phyloP scores from a whole-genome alignment of 92 coral and sea anemone species.

The Palythoa grandis region DNA sequence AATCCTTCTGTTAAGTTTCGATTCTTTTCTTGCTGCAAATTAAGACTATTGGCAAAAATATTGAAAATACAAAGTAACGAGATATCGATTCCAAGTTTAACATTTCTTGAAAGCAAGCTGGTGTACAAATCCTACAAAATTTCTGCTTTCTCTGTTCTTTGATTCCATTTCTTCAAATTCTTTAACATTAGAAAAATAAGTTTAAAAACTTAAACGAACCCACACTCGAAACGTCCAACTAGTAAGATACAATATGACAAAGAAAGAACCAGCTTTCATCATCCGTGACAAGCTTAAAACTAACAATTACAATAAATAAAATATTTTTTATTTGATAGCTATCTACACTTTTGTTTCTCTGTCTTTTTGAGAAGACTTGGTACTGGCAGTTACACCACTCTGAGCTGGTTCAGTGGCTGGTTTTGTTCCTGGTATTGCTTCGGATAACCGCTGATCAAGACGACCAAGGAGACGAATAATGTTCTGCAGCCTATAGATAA shows the following conservation, averaged over 20 bases:
- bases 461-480: slow-evolving; percentile 83
- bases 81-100: too few species aligned
- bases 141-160: too few species aligned
- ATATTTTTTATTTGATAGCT: neutral
- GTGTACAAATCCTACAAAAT: too few species aligned
- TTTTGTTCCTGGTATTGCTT: slow-evolving; percentile 39
- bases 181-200: neutral
- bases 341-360: slow-evolving; percentile 33
- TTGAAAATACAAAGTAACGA: too few species aligned
- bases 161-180: too few species aligned
- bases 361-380: slow-evolving; percentile 33
- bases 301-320: neutral
- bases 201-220: neutral
- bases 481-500: slow-evolving; percentile 60
- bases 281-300: neutral
- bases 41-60: too few species aligned
- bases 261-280: slow-evolving; percentile 18
- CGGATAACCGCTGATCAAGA: slow-evolving; percentile 75
- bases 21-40: too few species aligned
- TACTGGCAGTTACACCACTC: neutral
- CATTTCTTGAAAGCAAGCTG: too few species aligned
- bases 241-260: neutral
- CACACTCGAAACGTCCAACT: neutral
- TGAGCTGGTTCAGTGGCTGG: slow-evolving; percentile 18
- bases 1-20: too few species aligned